Conservation (phyloP, 2,888 invertebrate species). For the Amitus sp. region DNA sequence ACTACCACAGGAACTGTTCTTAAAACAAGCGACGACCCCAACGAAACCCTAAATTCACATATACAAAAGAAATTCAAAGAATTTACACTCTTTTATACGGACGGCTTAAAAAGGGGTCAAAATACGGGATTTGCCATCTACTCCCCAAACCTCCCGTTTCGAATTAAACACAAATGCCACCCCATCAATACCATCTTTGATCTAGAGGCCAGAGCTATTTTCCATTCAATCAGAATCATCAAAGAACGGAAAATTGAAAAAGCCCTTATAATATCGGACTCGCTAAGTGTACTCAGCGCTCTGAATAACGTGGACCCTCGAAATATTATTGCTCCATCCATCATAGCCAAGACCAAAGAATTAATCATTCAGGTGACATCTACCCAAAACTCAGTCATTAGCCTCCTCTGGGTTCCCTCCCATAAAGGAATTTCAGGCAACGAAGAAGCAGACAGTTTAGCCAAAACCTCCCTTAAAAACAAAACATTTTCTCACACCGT, state of each 20-base stretch:
- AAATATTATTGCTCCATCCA: neutral
- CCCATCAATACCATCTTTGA: neutral
- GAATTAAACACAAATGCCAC: neutral
- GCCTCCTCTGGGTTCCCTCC: neutral
- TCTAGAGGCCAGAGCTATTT: neutral
- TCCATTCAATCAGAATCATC: neutral
- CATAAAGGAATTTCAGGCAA: neutral
- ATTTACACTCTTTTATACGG: neutral
- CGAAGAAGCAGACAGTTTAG: neutral
- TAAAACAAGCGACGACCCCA: neutral
- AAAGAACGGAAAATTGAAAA: neutral
- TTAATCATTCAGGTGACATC: too few species aligned
- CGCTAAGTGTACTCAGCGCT: neutral
- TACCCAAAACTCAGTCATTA: too few species aligned
- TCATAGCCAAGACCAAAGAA: neutral
- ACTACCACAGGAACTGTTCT: neutral
- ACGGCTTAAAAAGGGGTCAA: neutral
- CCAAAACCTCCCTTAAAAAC: neutral
- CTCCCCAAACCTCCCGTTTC: neutral
- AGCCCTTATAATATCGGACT: neutral
- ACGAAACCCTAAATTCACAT: neutral
- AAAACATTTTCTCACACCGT: neutral
- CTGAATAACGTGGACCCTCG: neutral
- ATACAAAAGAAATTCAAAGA: neutral
- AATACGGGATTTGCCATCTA: neutral